A percentile compares a stretch with the other conserved stretches of the same genome.
These are phyloP conservation scores for Agapornis roseicollis DNA, from an alignment of 2,113 vertebrate species.

Conservation along the genomic window DNA sequence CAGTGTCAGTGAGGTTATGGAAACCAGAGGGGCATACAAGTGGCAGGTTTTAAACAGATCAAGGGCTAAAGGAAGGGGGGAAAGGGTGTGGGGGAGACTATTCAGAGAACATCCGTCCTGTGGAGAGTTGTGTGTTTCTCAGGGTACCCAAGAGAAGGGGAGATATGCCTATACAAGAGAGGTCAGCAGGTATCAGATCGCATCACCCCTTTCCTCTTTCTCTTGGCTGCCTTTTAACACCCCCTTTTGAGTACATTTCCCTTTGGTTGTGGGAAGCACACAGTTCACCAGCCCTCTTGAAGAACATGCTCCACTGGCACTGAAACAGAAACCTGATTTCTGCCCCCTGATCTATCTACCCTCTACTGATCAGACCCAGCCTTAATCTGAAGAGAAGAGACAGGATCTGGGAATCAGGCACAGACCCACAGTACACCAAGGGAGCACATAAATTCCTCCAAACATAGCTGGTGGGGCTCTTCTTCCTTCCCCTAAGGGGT, in stretches of 20 bases:
- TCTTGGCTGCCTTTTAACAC: slow-evolving; percentile 38
- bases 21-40: slow-evolving; percentile 34
- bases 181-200: slow-evolving; percentile 47
- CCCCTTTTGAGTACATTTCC: slow-evolving; percentile 29
- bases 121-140: slow-evolving; percentile 20
- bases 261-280: slow-evolving; percentile 29
- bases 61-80: neutral
- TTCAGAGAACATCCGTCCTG: slow-evolving; percentile 15
- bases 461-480: neutral
- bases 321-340: slow-evolving; percentile 11
- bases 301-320: neutral
- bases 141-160: slow-evolving; percentile 33
- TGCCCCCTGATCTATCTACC: neutral
- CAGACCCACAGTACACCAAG: neutral
- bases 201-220: slow-evolving; percentile 54
- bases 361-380: neutral
- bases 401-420: neutral
- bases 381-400: neutral
- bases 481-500: neutral
- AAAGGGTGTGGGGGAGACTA: neutral
- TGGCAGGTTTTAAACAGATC: slow-evolving; percentile 40
- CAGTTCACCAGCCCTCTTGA: neutral
- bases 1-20: slow-evolving; percentile 40
- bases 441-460: neutral
- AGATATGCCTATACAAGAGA: slow-evolving; percentile 26